Evolutionary conservation across 1,140 invertebrate genomes (phyloP), one percentile per base, ranked within the genome.

Genomic region (Eupeodes corollae): DNA sequence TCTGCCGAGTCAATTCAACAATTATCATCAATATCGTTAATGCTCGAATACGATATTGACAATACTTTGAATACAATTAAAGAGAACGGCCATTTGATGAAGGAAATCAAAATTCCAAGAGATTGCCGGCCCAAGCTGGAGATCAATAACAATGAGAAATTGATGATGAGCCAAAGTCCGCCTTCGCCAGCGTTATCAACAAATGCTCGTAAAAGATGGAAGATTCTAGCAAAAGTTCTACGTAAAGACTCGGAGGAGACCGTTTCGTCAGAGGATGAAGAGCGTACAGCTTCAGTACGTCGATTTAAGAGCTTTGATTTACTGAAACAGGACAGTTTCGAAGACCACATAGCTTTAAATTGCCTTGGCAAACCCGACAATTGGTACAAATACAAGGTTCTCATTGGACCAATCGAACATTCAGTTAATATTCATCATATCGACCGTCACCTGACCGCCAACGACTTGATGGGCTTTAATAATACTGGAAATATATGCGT

Each of bases 401-500:
- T 53, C 38, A 52, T 79, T 44, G 14, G 42, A 11, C 47, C 44
- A 10, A 52, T 64, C 3, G 59, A 71, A 21, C 78, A 68, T 55
- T 68, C 58, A 10, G 68, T 80, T 0, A 68, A 76, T 37, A 73
- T 83, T 16, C 72, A 76, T 10, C 77, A 79, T 46, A 65, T 80
- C 44, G 73, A 73, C 48, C 73, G 77, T 16, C 75, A 66, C 16
- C 77, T 83, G 54, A 82, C 80, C 1, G 79, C 81, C 5, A 77
- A 74, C 54, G 80, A 84, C 56, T 69, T 91, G 18, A 82, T 83
- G 64, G 88, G 88, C 1, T 91, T 90, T 69, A 90, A 92, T 64
- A 91, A 91, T 56, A 92, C 88, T 1, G 88, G 88, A n/a, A 91
- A 91, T 69, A 79, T 91, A 3, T 89, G 87, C 70, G 79, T 91